Conservation (phyloP, 2,797 vertebrate genomes). For the Siniperca undulata region DNA sequence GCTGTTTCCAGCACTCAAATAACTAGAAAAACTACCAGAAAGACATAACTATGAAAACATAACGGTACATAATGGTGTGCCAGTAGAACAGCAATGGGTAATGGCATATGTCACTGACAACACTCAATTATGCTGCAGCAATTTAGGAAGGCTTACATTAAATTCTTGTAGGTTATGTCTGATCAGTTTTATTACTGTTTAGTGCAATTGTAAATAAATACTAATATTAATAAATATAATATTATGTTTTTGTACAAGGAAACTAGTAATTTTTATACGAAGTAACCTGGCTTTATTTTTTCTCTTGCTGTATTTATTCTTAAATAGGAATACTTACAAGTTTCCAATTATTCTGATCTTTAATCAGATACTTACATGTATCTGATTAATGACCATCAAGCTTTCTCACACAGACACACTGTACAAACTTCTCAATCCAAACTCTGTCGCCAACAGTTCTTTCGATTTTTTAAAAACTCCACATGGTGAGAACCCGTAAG, state of each 20-base stretch:
- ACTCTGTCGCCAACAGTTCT: neutral
- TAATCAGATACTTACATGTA: neutral
- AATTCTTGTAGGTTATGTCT: neutral
- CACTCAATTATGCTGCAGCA: neutral
- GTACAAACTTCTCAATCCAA: neutral
- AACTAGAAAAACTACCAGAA: neutral
- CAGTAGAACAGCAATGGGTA: neutral
- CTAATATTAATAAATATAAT: neutral
- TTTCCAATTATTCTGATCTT: neutral
- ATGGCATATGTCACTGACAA: neutral
- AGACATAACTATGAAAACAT: neutral
- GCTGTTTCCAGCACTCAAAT: neutral
- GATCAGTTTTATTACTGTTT: neutral
- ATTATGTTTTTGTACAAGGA: neutral
- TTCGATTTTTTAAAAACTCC: constrained; percentile 15
- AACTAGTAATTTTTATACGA: neutral
- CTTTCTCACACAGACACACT: neutral
- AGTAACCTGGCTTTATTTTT: neutral
- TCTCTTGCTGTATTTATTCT: neutral
- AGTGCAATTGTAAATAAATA: neutral
- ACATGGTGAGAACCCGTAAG: neutral
- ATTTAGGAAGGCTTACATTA: neutral
- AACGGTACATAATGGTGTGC: neutral
- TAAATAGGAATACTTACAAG: neutral
- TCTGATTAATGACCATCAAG: neutral